Evolutionary conservation across 92 coral and sea anemone genomes (phyloP), one percentile per base, ranked within the genome.

Genomic region (Heliopora coerulea): DNA sequence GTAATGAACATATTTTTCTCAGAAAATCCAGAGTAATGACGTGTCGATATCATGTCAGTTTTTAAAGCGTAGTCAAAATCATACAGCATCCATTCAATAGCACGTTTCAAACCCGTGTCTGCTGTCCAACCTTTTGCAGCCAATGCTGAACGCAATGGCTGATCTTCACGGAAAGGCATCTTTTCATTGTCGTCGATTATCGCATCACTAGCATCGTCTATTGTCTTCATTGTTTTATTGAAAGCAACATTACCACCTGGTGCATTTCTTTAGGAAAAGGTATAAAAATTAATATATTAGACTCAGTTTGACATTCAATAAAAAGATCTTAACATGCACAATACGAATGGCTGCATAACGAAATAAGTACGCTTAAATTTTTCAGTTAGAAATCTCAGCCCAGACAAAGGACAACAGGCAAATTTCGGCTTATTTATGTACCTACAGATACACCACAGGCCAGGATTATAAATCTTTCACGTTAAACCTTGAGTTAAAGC

Each of bases 21-120:
- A 3, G 61, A 31, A 75, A 75, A 13, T 56, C 78, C 86, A 74
- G 42, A 37, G 11, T 37, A 50, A 50, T 50, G 58, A 5, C 58
- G 58, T 23, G 58, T 50, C 21, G 58, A 50, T 23, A 50, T 17
- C 26, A 3, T 56, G 33, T 23, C 61, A 17, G 61, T 56, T 56
- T 56, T 56, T 23, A 23, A 6, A 23, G 30, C 61, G 23, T 56
- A 56, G 14, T 56, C 61, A 56, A 56, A 56, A 17, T 56, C 61
- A 28, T 3, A 23, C 31, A 3, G 29, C 7, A 14, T 4, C 61
- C 61, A 56, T 56, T 56, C 61, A 1, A 23, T 31, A 56, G 61
- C 33, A 8, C 13, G 1, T 28, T 56, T 56, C 30, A 56, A 23
- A 3, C 7, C 30, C 8, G 30, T 56, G 18, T 56, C 61, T 4